Evolutionary conservation across 2,113 vertebrate genomes (phyloP).

Genomic region (Cynopterus brachyotis): DNA sequence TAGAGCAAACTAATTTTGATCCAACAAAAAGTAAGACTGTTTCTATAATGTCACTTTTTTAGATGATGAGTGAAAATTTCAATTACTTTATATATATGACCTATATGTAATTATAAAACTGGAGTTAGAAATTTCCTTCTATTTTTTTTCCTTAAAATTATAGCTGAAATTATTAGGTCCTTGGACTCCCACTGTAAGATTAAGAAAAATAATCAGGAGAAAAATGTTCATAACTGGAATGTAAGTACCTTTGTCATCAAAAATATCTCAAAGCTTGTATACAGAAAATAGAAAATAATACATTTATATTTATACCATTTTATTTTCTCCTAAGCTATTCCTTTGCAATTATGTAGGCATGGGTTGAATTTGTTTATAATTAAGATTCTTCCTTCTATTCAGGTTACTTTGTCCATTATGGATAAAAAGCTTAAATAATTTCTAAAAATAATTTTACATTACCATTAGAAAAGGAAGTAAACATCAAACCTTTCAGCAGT

Average conservation of each 20-base stretch:
- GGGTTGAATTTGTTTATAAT: not conserved
- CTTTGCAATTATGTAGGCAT: not conserved
- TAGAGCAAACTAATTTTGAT: not conserved
- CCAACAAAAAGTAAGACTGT: not conserved
- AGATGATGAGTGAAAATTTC: not conserved
- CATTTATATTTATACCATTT: not conserved
- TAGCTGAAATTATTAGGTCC: not conserved
- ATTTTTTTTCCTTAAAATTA: not conserved
- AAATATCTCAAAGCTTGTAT: not conserved
- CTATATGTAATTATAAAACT: not conserved
- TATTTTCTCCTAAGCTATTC: not conserved
- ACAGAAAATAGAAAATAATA: not conserved
- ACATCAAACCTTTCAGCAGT: not conserved
- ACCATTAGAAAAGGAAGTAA: not conserved
- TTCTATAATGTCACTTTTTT: not conserved
- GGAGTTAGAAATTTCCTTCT: not conserved
- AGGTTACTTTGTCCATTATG: not conserved
- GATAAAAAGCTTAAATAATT: slow-evolving; percentile 34
- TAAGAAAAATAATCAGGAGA: not conserved
- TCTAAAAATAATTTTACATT: not conserved
- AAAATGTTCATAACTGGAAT: not conserved
- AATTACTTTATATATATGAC: not conserved
- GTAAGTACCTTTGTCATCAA: not conserved
- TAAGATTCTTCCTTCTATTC: not conserved
- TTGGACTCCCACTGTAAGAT: not conserved